These are phyloP conservation scores for Notodonta dromedarius DNA, from an alignment of 2,888 invertebrate species.

Conservation along the genomic window DNA sequence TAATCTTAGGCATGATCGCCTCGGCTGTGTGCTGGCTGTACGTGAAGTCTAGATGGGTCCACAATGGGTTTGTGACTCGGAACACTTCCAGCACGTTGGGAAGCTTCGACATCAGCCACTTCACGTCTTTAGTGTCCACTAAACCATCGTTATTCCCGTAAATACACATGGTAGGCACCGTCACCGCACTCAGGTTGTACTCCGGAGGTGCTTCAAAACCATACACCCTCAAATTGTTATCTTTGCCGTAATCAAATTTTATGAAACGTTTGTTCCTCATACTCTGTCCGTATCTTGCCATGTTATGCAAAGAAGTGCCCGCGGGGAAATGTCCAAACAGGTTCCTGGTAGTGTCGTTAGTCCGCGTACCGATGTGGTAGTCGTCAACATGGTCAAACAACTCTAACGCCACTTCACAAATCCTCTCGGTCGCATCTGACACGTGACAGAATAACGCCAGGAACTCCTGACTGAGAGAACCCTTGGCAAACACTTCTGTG, in stretches of 20 bases:
- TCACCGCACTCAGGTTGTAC: conserved; percentile 55
- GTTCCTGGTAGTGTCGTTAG: conserved; percentile 45
- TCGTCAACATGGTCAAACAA: conserved; percentile 48
- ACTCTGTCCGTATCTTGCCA: conserved; percentile 65
- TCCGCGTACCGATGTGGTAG: conserved; percentile 58
- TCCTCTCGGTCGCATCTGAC: conserved; percentile 37
- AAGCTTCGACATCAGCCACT: conserved; percentile 77
- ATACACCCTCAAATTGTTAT: conserved; percentile 54
- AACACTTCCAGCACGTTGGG: conserved; percentile 83
- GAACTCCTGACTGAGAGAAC: conserved; percentile 48
- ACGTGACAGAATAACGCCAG: conserved; percentile 57
- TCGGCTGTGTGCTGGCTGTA: conserved; percentile 48
- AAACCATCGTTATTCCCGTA: conserved; percentile 81
- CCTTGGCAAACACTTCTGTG: conserved; percentile 53
- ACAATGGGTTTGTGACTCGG: conserved; percentile 78
- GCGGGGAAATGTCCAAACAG: conserved; percentile 61
- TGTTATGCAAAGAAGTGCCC: conserved; percentile 43
- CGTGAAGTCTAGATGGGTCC: conserved; percentile 55
- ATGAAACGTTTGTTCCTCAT: conserved; percentile 47
- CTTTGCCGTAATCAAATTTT: conserved; percentile 64
- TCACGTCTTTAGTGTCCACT: conserved; percentile 84
- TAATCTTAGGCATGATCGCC: conserved; percentile 56
- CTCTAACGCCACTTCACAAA: conserved; percentile 45
- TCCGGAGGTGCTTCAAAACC: conserved; percentile 53
- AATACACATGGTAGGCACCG: conserved; percentile 55